Base-by-base conservation (phyloP, 2,888 invertebrate genomes). In the Dastarcus helophoroides region DNA sequence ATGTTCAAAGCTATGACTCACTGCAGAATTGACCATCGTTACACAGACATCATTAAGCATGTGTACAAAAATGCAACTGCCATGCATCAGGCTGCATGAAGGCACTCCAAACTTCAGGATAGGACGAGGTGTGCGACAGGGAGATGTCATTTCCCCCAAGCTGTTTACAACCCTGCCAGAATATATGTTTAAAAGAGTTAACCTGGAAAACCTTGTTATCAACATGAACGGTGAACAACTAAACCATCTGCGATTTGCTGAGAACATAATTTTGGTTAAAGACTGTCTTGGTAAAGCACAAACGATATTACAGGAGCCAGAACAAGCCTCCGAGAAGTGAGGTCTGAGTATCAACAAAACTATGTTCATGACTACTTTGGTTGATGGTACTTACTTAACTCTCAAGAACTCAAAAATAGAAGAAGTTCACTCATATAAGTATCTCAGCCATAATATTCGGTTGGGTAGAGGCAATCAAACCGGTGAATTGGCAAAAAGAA, bases 241-340 rank as follows among this genome's bases (percentile, higher is more conserved):
- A n/a, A 31, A 24, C 22, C 31, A 36, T 19, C 31, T 36, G 4
- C 15, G 31, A 9, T 33, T 35, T 24, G 35, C 32, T n/a, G 27
- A 33, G 19, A 13, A 22, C 15, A 22, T 37, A 28, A 21, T 25
- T n/a, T n/a, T n/a, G n/a, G n/a, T n/a, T n/a, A n/a, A n/a, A n/a
- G n/a, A n/a, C n/a, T n/a, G n/a, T n/a, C n/a, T n/a, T n/a, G n/a
- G n/a, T n/a, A n/a, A n/a, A n/a, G n/a, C n/a, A n/a, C n/a, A n/a
- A n/a, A n/a, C n/a, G n/a, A n/a, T n/a, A n/a, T n/a, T n/a, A n/a
- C n/a, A n/a, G n/a, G n/a, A n/a, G n/a, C n/a, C n/a, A n/a, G n/a
- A n/a, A n/a, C n/a, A n/a, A n/a, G n/a, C n/a, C n/a, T n/a, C n/a
- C n/a, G n/a, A n/a, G n/a, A n/a, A n/a, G n/a, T n/a, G n/a, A n/a